Evolutionary conservation across 2,888 invertebrate genomes (phyloP).

Genomic region (Phoronis australis): DNA sequence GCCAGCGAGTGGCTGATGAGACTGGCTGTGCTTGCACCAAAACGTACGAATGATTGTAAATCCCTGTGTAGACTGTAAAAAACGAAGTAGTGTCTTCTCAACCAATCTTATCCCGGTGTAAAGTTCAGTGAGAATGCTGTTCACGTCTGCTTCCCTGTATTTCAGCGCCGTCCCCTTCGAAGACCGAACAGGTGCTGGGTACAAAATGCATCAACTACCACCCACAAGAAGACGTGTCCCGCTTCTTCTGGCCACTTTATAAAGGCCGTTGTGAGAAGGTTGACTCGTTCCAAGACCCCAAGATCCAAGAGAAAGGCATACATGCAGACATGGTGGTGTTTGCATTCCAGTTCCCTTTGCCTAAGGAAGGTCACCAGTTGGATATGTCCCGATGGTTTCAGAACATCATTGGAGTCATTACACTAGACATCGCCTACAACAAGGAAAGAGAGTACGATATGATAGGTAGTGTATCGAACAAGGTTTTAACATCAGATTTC

Average conservation of each 20-base stretch:
- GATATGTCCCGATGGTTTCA: slow-evolving; percentile 98
- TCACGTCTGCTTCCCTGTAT: no score
- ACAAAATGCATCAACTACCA: slow-evolving; percentile 71
- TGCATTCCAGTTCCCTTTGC: slow-evolving; percentile 83
- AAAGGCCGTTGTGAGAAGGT: slow-evolving; percentile 56
- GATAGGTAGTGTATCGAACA: no score
- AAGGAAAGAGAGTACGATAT: no score
- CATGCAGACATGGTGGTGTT: slow-evolving; percentile 80
- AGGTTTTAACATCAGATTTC: no score
- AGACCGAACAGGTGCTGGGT: slow-evolving; percentile 72
- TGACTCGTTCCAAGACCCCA: slow-evolving; percentile 26
- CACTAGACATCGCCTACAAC: slow-evolving; percentile 69
- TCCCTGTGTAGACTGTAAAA: no score
- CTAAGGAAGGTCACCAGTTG: slow-evolving; percentile 66
- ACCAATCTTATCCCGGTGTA: no score
- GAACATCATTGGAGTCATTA: slow-evolving; percentile 85
- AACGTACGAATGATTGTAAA: no score
- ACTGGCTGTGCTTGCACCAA: no score
- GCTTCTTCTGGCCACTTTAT: slow-evolving; percentile 74
- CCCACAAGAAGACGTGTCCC: slow-evolving; percentile 17
- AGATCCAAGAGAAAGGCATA: slow-evolving; percentile 43
- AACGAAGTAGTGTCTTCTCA: no score
- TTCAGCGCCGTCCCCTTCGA: slow-evolving; percentile 80
- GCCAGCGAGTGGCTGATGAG: no score
- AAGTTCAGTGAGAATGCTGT: no score